phyloP scores from a whole-genome alignment of 2,113 vertebrate genomes.

The Aegotheles bennettii region DNA sequence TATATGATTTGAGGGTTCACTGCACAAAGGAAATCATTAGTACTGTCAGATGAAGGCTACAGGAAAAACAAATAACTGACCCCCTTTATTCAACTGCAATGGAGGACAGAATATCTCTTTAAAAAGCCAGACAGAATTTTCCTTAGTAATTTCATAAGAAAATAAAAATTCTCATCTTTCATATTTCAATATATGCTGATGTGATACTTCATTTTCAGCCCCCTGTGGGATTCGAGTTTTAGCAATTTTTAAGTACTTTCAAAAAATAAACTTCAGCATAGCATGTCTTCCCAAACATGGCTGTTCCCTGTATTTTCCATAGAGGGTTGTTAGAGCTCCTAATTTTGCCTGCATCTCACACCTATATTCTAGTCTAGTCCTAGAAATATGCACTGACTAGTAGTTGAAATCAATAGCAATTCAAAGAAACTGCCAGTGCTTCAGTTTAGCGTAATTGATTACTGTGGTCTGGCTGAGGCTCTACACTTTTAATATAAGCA shows the following conservation, averaged over 20 bases:
- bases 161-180: not conserved
- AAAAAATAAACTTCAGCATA: constrained; percentile 12
- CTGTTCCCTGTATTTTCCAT: not conserved
- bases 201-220: constrained; percentile 13
- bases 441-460: constrained; percentile 50
- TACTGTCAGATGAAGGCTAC: not conserved
- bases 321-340: constrained; percentile 1
- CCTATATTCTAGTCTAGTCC: not conserved
- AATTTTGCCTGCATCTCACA: constrained; percentile 43
- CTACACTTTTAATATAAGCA: not conserved
- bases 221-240: not conserved
- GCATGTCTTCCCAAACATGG: not conserved
- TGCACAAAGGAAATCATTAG: not conserved
- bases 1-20: not conserved
- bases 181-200: constrained; percentile 5
- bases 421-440: constrained; percentile 39
- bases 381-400: not conserved
- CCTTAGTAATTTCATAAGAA: not conserved
- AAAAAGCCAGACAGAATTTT: not conserved
- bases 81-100: not conserved
- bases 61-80: not conserved
- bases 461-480: constrained; percentile 19
- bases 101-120: not conserved
- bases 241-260: constrained; percentile 15
- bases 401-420: constrained; percentile 49